Conservation (phyloP, 1,140 invertebrate species). For the Drosophila funebris region DNA sequence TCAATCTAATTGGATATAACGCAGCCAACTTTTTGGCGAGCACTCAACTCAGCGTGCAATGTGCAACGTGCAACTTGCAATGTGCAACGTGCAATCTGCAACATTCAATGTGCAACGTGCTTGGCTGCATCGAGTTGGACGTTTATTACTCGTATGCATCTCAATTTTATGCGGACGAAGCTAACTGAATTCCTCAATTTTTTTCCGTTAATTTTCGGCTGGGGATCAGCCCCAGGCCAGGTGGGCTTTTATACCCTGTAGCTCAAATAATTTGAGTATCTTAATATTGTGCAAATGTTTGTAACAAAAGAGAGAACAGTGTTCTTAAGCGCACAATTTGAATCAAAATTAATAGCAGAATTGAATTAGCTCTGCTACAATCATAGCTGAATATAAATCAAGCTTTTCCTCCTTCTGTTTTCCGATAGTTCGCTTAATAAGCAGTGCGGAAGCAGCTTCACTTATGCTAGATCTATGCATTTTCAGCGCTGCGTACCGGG, state of each 20-base stretch:
- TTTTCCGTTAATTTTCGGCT: neutral
- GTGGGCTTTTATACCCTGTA: too few species aligned
- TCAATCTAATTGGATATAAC: constrained; percentile 45
- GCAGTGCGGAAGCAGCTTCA: too few species aligned
- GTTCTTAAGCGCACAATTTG: too few species aligned
- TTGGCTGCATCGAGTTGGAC: neutral
- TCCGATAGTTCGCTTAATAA: too few species aligned
- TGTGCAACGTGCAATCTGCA: neutral
- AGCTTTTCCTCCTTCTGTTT: too few species aligned
- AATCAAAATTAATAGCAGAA: too few species aligned
- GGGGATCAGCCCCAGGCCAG: neutral
- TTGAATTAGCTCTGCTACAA: too few species aligned
- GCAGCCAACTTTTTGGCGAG: constrained; percentile 20
- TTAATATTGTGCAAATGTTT: too few species aligned
- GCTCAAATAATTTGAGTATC: too few species aligned
- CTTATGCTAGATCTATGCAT: too few species aligned
- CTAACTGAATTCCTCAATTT: constrained; percentile 25
- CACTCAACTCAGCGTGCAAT: neutral
- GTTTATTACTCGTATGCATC: constrained; percentile 2
- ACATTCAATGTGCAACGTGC: neutral
- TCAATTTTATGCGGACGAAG: neutral
- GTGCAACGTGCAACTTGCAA: neutral
- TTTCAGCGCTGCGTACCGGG: neutral
- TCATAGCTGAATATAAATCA: too few species aligned
- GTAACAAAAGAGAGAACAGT: too few species aligned